A percentile compares a stretch with the other conserved stretches of the same genome.
Evolutionary conservation across 2,888 invertebrate species (phyloP).

Genomic region (Macroteleia sp.): DNA sequence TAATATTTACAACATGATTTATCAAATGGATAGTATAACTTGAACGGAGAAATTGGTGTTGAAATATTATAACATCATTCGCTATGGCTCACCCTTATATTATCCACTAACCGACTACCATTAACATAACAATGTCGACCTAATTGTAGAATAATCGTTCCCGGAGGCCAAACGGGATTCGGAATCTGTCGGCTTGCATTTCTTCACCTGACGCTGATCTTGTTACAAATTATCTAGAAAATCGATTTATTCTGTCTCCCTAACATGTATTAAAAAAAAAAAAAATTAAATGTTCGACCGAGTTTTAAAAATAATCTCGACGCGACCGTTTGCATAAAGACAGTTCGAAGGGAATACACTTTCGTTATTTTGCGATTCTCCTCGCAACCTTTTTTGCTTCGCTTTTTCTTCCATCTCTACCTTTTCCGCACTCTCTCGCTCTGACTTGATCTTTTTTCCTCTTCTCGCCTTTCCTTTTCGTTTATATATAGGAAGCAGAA

Average conservation of each 20-base stretch:
- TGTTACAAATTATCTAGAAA: slow-evolving; percentile 67
- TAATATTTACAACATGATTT: slow-evolving; percentile 80
- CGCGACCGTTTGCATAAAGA: background rate
- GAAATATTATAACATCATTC: slow-evolving; percentile 83
- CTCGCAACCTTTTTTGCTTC: slow-evolving; percentile 5
- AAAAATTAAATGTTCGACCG: background rate
- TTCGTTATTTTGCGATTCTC: slow-evolving; percentile 51
- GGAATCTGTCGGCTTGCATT: slow-evolving; percentile 49
- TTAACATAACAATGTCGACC: slow-evolving; percentile 82
- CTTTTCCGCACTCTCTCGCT: slow-evolving; percentile 49
- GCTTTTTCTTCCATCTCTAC: slow-evolving; percentile 27
- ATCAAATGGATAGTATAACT: slow-evolving; percentile 75
- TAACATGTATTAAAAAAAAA: too few relatives aligned
- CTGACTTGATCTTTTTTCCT: slow-evolving; percentile 38
- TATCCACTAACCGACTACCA: slow-evolving; percentile 74
- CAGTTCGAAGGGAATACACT: slow-evolving; percentile 46
- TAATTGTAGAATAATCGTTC: slow-evolving; percentile 82
- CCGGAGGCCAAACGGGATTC: slow-evolving; percentile 69
- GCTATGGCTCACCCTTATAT: slow-evolving; percentile 79
- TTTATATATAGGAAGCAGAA: slow-evolving; percentile 82
- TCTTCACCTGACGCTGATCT: slow-evolving; percentile 36
- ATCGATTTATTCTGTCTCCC: too few relatives aligned
- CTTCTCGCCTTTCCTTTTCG: slow-evolving; percentile 68
- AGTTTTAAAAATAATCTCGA: slow-evolving; percentile 6
- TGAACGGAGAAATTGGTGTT: slow-evolving; percentile 74